phyloP scores from a whole-genome alignment of 2,113 vertebrate genomes.

The Clinocottus analis region DNA sequence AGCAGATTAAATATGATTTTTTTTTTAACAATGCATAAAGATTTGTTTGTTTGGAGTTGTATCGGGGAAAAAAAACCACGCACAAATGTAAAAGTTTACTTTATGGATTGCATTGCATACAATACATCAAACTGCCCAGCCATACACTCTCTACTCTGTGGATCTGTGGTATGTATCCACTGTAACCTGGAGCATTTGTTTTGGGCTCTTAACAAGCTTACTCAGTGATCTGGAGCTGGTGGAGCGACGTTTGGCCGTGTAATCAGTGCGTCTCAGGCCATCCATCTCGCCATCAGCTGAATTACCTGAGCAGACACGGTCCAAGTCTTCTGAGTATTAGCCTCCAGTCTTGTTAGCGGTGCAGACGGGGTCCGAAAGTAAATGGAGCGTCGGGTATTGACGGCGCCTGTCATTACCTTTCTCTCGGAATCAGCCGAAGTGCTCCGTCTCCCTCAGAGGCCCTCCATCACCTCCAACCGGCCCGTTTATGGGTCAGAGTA shows the following conservation, averaged over 20 bases:
- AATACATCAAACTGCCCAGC: not conserved
- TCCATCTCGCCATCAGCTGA: constrained; percentile 70
- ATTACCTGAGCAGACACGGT: constrained; percentile 68
- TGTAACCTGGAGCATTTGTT: constrained; percentile 33
- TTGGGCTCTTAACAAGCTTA: constrained; percentile 45
- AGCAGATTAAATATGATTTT: not conserved
- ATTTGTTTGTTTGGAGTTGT: not conserved
- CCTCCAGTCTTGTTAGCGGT: constrained; percentile 72
- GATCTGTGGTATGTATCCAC: not conserved
- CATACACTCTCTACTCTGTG: not conserved
- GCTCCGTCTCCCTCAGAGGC: constrained; percentile 64
- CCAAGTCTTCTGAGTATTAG: constrained; percentile 53
- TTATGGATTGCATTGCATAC: not conserved
- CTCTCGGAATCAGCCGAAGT: constrained; percentile 73
- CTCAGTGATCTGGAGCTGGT: constrained; percentile 22
- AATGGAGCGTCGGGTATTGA: constrained; percentile 76
- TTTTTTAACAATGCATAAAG: not conserved
- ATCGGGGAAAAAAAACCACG: not conserved
- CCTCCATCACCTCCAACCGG: constrained; percentile 72
- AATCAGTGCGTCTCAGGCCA: constrained; percentile 64
- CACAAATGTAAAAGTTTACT: not conserved
- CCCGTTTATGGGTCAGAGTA: constrained; percentile 69
- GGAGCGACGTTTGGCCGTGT: constrained; percentile 52
- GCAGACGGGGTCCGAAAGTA: constrained; percentile 59
- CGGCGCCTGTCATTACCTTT: constrained; percentile 79